Evolutionary conservation across 1,140 invertebrate genomes (phyloP), one percentile per base, ranked within the genome.

Genomic region (Aricia agestis): DNA sequence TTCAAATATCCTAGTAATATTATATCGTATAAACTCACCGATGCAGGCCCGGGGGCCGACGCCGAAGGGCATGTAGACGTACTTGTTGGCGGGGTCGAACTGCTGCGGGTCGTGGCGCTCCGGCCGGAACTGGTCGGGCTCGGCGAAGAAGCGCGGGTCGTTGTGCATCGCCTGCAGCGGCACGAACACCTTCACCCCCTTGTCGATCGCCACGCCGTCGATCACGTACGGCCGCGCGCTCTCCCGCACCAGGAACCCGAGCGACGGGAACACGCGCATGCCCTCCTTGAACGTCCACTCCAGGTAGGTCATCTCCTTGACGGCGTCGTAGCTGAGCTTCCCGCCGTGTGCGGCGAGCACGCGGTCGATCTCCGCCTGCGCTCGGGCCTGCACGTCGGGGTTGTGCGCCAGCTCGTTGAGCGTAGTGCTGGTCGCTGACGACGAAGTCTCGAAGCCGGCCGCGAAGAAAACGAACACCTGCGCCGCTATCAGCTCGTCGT

Each of bases 381-480:
- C 76, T 78, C 89, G 92, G 1, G 92, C 82, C 78, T 95, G 95
- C 11, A 93, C 83, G 1, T 93, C 92, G 1, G 90, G 92, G 79
- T 95, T 83, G 18, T 83, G 78, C 0, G 94, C 93, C 13, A 96
- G 84, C 72, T 93, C 86, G 75, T 94, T 93, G 2, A 93, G 70
- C 0, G 91, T 83, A 72, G 90, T 93, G 25, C 91, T 87, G 5
- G 95, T 87, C 0, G 93, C 83, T 1, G 91, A 92, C 0, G 94
- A 92, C 0, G 94, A 94, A 0, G 94, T 95, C 67, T 96, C 95
- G 80, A 95, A 91, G 67, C 83, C 85, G 17, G 93, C 94, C 6
- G 94, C 75, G 66, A 94, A 92, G 81, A 94, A 94, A 1, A 94
- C 74, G 57, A 94, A 87, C 9, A 91, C 85, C 75, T 94, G 93